Base-by-base conservation (phyloP, 1,140 invertebrate species). In the Choristoneura fumiferana region DNA sequence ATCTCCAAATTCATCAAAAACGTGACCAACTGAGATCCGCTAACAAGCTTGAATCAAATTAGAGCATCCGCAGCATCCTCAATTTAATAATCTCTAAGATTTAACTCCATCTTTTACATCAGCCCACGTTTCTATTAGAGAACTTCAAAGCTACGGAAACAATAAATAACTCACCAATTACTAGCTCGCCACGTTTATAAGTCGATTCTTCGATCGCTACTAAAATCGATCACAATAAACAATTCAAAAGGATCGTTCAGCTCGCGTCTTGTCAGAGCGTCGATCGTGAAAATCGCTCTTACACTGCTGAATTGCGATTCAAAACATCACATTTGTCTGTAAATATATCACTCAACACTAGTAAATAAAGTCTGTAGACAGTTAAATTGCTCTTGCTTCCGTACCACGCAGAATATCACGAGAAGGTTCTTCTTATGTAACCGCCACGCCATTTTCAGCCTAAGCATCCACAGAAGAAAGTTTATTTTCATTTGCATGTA, bases 381-480 rank as follows among this genome's bases (percentile, higher is more conserved):
- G 72, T 65, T 81, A 84, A 84, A 84, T 84, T 84, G 67, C 78
- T 69, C 62, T 60, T 57, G 73, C 78, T 83, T 80, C 80, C 78
- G 80, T 71, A 67, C 71, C 64, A 67, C 67, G 68, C 69, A 45
- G 63, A 67, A 62, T 73, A 74, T 72, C 63, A 69, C 68, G 62
- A 74, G 67, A 69, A 76, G 63, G 67, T 58, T 54, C 62, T 62
- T 55, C 57, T 49, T 55, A 34, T 54, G 8, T 6, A 18, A 36
- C 15, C 40, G 13, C 5, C 22, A 63, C 52, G 49, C 58, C 35
- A 74, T 66, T 72, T 52, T 49, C 52, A 62, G 59, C 63, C 61
- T 71, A 78, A 71, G 59, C 9, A 15, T 1, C 12, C 17, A 73
- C 65, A 60, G 55, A 60, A 67, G 60, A 29, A 71, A 61, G 67